Evolutionary conservation across 1,140 invertebrate species (phyloP), one percentile per base, ranked within the genome.

Genomic region (Drosophila arizonae): DNA sequence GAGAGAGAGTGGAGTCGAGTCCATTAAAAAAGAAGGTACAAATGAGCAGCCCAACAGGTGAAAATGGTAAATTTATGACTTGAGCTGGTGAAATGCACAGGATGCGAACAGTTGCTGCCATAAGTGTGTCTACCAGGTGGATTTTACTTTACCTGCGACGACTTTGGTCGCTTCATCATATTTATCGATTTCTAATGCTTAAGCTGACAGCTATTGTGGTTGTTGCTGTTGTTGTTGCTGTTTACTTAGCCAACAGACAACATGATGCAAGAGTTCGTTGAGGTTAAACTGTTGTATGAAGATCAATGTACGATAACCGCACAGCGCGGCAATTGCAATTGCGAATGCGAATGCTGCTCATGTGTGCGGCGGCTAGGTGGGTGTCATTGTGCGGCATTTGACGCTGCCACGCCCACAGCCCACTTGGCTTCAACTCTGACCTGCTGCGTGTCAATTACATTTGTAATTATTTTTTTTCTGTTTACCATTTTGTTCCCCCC

Each of bases 271-370:
- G 76, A 88, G 82, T 67, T 88, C 84, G 17, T 11, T 52, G 63
- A 21, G 84, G 84, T 88, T 88, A 87, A 87, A 87, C 79, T 84
- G 85, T 77, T 87, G 84, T 88, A 77, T 84, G 84, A 62, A 88
- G 82, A 87, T 87, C 84, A 84, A 71, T 82, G 82, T 72, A 67
- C 76, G 77, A 76, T 76, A 57, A 72, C 39, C 62, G 39, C 26
- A 57, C 58, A 62, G 63, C 28, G 54, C 36, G 75, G 63, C 51
- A 43, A 43, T 60, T 65, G 63, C 51, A 15, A 43, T 60, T 65
- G 43, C 28, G 48, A 45, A 54, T 28, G 21, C 63, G 48, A n/a
- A 50, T 61, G 46, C 13, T 80, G 78, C 61, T 65, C 76, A 66
- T 77, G 43, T 63, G 41, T 66, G 36, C 36, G 30, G 24, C 13